Evolutionary conservation across 2,797 vertebrate genomes (phyloP).

Genomic region (Staurois parvus): DNA sequence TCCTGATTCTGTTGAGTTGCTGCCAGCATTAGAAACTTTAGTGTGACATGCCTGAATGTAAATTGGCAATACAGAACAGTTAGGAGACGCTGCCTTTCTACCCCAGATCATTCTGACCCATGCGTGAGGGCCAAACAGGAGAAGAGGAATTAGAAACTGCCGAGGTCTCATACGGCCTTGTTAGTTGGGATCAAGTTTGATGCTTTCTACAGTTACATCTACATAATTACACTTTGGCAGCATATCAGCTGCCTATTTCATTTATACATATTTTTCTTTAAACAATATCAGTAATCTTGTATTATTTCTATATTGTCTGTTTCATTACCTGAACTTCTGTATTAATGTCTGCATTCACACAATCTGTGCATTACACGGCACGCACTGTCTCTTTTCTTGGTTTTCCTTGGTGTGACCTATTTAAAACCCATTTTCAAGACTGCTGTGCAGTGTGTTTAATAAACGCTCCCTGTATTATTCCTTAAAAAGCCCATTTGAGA

Average conservation of each 20-base stretch:
- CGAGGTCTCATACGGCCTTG: no score
- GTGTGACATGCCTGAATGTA: no score
- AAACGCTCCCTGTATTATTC: conserved; percentile 43
- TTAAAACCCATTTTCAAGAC: conserved; percentile 11
- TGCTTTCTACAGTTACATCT: no score
- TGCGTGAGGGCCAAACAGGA: no score
- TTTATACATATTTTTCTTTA: neutral
- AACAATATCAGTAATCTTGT: neutral
- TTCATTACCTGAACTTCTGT: neutral
- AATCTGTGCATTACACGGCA: neutral
- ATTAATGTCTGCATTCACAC: neutral
- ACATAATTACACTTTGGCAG: no score
- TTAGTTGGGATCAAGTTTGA: no score
- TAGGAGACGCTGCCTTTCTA: no score
- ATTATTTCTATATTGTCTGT: neutral
- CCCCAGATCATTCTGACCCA: no score
- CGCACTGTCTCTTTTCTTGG: neutral
- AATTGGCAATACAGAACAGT: no score
- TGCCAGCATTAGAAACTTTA: no score
- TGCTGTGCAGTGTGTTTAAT: conserved; percentile 37
- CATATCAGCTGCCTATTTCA: neutral
- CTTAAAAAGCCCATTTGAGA: conserved; percentile 39
- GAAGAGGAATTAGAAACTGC: no score
- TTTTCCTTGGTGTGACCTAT: conserved; percentile 40
- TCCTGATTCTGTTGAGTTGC: no score